Evolutionary conservation across 1,140 invertebrate genomes (phyloP).

Genomic region (Pogonognathellus flavescens): DNA sequence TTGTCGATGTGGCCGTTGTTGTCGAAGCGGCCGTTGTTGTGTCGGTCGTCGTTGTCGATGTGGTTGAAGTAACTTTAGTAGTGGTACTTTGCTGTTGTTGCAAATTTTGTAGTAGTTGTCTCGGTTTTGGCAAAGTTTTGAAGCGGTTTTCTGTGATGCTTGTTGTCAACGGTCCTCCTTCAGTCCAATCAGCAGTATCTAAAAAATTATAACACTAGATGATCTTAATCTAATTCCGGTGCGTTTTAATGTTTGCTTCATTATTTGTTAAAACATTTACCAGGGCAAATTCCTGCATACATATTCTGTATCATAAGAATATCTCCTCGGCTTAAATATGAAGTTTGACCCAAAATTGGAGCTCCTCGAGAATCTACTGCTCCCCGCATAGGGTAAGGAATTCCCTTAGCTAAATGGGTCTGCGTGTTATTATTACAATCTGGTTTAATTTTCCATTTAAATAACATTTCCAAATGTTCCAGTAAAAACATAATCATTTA

Average conservation of each 20-base stretch:
- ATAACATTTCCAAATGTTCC: too few relatives aligned
- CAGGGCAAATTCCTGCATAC: conserved; percentile 9
- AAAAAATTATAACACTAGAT: background rate
- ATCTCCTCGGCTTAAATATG: conserved; percentile 15
- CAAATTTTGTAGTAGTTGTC: background rate
- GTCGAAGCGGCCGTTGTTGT: background rate
- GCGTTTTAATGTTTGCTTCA: too few relatives aligned
- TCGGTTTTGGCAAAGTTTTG: background rate
- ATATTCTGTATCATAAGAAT: conserved; percentile 24
- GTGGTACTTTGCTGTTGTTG: background rate
- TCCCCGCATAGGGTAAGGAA: background rate
- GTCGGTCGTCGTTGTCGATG: background rate
- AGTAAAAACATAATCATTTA: background rate
- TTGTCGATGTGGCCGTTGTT: background rate
- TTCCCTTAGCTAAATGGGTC: background rate
- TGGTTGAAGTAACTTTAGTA: background rate
- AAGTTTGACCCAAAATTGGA: conserved; percentile 17
- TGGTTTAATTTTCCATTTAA: background rate
- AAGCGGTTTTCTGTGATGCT: background rate
- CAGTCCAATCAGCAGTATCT: background rate
- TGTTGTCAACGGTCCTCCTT: background rate
- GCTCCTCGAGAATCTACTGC: background rate
- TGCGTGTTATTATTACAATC: background rate
- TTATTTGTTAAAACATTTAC: too few relatives aligned
- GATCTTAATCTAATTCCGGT: too few relatives aligned